phyloP scores from a whole-genome alignment of 2,113 vertebrate species.

The Callipepla squamata region DNA sequence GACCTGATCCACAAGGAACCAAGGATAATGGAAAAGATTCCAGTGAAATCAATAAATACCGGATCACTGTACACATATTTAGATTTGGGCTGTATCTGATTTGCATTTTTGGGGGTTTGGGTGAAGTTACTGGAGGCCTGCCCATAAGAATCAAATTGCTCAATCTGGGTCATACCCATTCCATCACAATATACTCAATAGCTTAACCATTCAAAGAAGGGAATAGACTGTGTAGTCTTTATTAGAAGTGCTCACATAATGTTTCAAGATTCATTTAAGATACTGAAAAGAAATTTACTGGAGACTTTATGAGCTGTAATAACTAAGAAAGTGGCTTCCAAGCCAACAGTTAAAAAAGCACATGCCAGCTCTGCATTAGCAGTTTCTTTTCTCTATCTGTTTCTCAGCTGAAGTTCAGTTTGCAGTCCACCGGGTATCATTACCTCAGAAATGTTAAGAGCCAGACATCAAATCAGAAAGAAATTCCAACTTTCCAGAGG shows the following conservation, averaged over 20 bases:
- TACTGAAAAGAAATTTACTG: conserved; percentile 59
- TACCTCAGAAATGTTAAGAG: conserved; percentile 44
- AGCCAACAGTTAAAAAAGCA: conserved; percentile 49
- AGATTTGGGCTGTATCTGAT: neutral
- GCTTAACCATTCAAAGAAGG: conserved; percentile 28
- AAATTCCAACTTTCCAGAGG: conserved; percentile 57
- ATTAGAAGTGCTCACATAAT: conserved; percentile 36
- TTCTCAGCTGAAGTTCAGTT: conserved; percentile 57
- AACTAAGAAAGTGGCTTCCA: conserved; percentile 58
- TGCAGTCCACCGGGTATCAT: conserved; percentile 51
- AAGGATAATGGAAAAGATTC: neutral
- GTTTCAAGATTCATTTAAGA: conserved; percentile 58
- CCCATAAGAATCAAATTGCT: neutral
- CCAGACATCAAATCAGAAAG: conserved; percentile 49
- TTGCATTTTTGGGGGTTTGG: neutral
- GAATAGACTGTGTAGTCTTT: conserved; percentile 33
- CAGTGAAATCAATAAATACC: neutral
- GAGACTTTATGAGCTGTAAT: conserved; percentile 58
- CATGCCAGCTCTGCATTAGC: conserved; percentile 47
- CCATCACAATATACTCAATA: neutral
- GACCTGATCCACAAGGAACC: neutral
- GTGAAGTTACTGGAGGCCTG: conserved; percentile 22
- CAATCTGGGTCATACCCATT: conserved; percentile 1
- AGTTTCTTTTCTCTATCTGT: conserved; percentile 56
- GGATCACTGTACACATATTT: neutral